Percentiles rank a stretch among this genome's conserved stretches.
Conservation (phyloP, 2,888 invertebrate species). For the Serrognathus titanus region DNA sequence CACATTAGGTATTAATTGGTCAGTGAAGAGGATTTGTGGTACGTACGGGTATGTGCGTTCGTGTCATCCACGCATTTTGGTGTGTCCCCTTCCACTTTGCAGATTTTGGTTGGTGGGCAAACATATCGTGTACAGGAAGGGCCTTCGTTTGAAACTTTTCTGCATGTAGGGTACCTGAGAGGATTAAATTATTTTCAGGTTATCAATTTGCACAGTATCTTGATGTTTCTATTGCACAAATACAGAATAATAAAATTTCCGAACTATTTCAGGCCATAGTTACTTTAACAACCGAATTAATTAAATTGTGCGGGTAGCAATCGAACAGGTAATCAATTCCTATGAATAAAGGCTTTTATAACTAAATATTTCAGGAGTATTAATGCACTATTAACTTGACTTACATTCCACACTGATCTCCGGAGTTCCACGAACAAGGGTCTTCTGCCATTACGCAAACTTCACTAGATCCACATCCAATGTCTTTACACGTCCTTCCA, state of each 20-base stretch:
- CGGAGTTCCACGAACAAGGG: slow-evolving; percentile 62
- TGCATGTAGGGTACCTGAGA: slow-evolving; percentile 46
- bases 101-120: slow-evolving; percentile 47
- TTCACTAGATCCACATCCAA: slow-evolving; percentile 70
- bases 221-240: too few relatives aligned
- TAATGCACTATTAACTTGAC: slow-evolving; percentile 21
- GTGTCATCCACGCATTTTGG: slow-evolving; percentile 46
- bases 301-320: too few relatives aligned
- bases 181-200: background rate
- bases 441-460: slow-evolving; percentile 70
- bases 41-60: slow-evolving; percentile 25
- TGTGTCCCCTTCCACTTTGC: slow-evolving; percentile 41
- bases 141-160: slow-evolving; percentile 31
- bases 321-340: too few relatives aligned
- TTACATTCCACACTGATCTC: slow-evolving; percentile 48
- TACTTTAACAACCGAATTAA: too few relatives aligned
- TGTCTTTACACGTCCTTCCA: slow-evolving; percentile 73
- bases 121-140: slow-evolving; percentile 42
- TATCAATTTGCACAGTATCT: background rate
- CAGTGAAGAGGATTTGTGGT: background rate
- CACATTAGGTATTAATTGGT: background rate
- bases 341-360: too few relatives aligned
- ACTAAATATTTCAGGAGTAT: too few relatives aligned
- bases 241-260: too few relatives aligned
- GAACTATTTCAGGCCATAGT: too few relatives aligned